phyloP scores from a whole-genome alignment of 2,113 vertebrate genomes.

The Dendrocopos noguchii region DNA sequence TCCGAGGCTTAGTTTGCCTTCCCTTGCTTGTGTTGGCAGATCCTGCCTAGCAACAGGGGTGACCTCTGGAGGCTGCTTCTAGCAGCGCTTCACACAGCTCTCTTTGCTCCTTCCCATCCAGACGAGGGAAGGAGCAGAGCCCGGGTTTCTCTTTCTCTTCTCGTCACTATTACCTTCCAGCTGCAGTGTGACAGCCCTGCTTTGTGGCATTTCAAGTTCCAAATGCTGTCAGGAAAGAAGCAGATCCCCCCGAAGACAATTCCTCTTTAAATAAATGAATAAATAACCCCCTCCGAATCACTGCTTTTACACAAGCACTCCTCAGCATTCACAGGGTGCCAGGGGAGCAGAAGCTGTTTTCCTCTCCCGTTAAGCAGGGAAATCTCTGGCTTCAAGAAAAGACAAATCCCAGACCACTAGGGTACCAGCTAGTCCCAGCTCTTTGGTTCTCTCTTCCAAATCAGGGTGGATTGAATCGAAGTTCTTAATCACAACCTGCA shows the following conservation, averaged over 20 bases:
- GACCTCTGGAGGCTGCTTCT: constrained; percentile 35
- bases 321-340: background rate
- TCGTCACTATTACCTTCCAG: background rate
- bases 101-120: constrained; percentile 21
- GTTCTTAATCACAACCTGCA: constrained; percentile 19
- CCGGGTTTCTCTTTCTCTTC: constrained; percentile 6
- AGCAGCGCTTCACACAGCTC: background rate
- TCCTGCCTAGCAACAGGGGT: constrained; percentile 66
- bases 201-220: constrained; percentile 21
- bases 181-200: constrained; percentile 9
- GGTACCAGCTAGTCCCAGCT: background rate
- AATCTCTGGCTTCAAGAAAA: background rate
- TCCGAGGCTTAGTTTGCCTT: constrained; percentile 21
- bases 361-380: background rate
- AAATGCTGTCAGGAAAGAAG: constrained; percentile 34
- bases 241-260: constrained; percentile 35
- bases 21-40: background rate
- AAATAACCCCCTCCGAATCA: background rate
- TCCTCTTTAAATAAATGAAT: constrained; percentile 11
- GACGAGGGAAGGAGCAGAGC: background rate
- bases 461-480: constrained; percentile 27
- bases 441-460: background rate
- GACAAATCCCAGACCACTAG: background rate
- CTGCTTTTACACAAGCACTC: background rate
- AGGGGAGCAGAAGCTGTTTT: constrained; percentile 9